These are phyloP conservation scores for Capricornis sumatraensis DNA, from an alignment of 2,113 vertebrate genomes.

Conservation along the genomic window DNA sequence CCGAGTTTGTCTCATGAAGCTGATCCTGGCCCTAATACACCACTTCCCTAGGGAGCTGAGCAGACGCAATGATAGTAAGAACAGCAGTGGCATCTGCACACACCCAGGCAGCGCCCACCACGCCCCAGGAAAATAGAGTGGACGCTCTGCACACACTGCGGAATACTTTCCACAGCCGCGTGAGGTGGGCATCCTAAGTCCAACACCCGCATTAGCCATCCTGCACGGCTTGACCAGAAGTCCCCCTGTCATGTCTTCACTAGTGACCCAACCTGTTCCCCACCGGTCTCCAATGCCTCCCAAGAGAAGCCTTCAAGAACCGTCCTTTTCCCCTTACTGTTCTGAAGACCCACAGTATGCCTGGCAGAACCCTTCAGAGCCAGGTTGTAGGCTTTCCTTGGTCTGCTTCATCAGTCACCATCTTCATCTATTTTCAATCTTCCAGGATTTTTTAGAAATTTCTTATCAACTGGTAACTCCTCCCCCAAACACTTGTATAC, in stretches of 20 bases:
- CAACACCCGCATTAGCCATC: too few species aligned
- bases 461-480: background rate
- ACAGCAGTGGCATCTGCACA: accelerated
- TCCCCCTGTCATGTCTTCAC: background rate
- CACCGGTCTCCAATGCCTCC: accelerated
- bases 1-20: background rate
- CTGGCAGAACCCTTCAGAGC: background rate
- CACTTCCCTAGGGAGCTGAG: background rate
- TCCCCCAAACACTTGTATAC: background rate
- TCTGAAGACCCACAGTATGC: background rate
- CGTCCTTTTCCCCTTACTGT: background rate
- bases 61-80: background rate
- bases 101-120: background rate
- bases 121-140: background rate
- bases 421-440: background rate
- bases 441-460: background rate
- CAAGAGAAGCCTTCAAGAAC: background rate
- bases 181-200: background rate
- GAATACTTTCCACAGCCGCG: background rate
- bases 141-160: background rate
- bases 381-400: background rate
- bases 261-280: background rate
- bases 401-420: background rate
- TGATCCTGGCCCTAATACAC: background rate
- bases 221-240: background rate